Evolutionary conservation across 2,888 invertebrate genomes (phyloP).

Genomic region (Leucoma salicis): DNA sequence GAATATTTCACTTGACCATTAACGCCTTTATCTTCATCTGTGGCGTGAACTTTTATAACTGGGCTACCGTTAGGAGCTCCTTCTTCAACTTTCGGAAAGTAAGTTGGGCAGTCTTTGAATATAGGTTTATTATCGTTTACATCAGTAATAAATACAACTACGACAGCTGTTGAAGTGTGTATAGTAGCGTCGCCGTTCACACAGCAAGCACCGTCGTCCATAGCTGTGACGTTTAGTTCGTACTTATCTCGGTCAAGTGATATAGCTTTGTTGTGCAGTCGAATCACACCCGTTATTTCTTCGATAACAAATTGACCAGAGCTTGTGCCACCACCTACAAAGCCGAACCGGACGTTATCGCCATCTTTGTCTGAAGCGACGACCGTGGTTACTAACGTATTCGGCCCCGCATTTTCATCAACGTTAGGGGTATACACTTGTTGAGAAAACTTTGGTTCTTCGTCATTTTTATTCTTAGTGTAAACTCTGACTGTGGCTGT

Average conservation of each 20-base stretch:
- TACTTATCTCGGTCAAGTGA: slow-evolving; percentile 96
- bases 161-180: slow-evolving; percentile 96
- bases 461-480: slow-evolving; percentile 99
- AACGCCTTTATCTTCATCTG: slow-evolving; percentile 97
- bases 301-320: slow-evolving; percentile 97
- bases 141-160: slow-evolving; percentile 97
- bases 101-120: slow-evolving; percentile 96
- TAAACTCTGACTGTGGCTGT: slow-evolving; percentile 96
- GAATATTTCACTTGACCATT: slow-evolving; percentile 98
- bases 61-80: slow-evolving; percentile 96
- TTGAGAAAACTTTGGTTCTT: slow-evolving; percentile 97
- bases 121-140: slow-evolving; percentile 98
- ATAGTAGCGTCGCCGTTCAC: slow-evolving; percentile 93
- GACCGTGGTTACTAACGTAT: slow-evolving; percentile 97
- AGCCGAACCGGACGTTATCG: slow-evolving; percentile 96
- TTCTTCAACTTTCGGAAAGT: slow-evolving; percentile 96
- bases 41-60: slow-evolving; percentile 96
- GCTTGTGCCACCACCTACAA: slow-evolving; percentile 93
- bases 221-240: slow-evolving; percentile 97
- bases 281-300: slow-evolving; percentile 96
- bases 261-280: slow-evolving; percentile 93
- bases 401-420: slow-evolving; percentile 97
- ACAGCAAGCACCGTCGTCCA: slow-evolving; percentile 99
- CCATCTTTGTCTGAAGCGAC: slow-evolving; percentile 99
- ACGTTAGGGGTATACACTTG: slow-evolving; percentile 98